phyloP scores from a whole-genome alignment of 2,888 invertebrate species.

The Agrilus cyanescens region DNA sequence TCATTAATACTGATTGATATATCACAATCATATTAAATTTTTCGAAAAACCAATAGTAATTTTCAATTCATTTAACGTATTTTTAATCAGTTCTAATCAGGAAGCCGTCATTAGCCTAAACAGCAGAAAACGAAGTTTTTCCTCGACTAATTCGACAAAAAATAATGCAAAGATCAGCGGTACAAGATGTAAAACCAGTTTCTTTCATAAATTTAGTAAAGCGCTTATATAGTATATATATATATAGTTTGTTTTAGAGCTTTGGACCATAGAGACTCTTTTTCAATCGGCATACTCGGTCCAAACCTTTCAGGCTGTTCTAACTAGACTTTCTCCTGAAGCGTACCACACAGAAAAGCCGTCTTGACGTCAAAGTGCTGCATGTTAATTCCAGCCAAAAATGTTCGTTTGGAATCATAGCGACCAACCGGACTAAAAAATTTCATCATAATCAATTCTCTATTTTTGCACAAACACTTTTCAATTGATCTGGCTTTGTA shows the following conservation, averaged over 20 bases:
- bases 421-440: too few species aligned
- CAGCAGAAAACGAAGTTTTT: conserved; percentile 9
- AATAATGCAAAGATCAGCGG: conserved; percentile 17
- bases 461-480: too few species aligned
- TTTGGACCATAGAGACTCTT: conserved; percentile 26
- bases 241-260: conserved; percentile 7
- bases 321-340: conserved; percentile 4
- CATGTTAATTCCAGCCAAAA: too few species aligned
- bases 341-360: too few species aligned
- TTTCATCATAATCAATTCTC: too few species aligned
- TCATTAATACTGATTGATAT: conserved; percentile 11
- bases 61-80: conserved; percentile 7
- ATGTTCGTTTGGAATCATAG: too few species aligned
- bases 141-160: conserved; percentile 7
- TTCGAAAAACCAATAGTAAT: conserved; percentile 6
- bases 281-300: conserved; percentile 21
- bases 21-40: conserved; percentile 11
- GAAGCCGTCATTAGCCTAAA: conserved; percentile 17
- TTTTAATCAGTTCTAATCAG: conserved; percentile 7
- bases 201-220: conserved; percentile 12
- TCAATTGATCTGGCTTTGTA: too few species aligned
- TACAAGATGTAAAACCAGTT: conserved; percentile 9
- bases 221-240: conserved; percentile 7
- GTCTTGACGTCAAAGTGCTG: too few species aligned
- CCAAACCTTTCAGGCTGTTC: conserved; percentile 5